Evolutionary conservation across 2,113 vertebrate species (phyloP).

Genomic region (Jaculus jaculus): DNA sequence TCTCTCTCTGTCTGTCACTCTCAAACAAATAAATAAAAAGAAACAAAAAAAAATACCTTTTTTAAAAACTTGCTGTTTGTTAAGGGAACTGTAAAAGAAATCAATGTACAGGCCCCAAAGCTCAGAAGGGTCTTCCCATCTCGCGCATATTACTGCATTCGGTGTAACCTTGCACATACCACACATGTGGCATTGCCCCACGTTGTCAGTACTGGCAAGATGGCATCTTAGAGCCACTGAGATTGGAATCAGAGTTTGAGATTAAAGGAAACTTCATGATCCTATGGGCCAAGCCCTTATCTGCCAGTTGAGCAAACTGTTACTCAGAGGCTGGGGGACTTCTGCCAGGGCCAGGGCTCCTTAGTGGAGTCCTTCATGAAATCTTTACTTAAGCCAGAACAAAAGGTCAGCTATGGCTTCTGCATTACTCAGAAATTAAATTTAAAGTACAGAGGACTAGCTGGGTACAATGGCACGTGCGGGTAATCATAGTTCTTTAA

Average conservation of each 20-base stretch:
- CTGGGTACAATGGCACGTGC: not conserved
- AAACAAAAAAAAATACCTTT: too few relatives aligned
- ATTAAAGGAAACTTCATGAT: not conserved
- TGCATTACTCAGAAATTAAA: slow-evolving; percentile 22
- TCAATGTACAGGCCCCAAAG: not conserved
- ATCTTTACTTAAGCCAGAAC: slow-evolving; percentile 2
- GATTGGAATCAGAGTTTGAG: not conserved
- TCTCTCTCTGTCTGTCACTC: too few relatives aligned
- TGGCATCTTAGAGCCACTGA: not conserved
- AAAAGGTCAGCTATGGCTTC: not conserved
- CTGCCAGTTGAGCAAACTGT: not conserved
- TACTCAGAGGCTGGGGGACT: not conserved
- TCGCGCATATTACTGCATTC: not conserved
- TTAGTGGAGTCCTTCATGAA: not conserved
- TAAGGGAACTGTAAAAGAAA: not conserved
- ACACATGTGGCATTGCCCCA: not conserved
- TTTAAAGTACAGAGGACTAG: slow-evolving; percentile 14
- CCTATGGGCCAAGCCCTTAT: not conserved
- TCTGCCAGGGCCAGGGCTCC: not conserved
- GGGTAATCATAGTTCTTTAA: not conserved
- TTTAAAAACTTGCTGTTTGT: too few relatives aligned
- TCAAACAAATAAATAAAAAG: too few relatives aligned
- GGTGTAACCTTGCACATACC: not conserved
- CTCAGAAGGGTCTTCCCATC: not conserved
- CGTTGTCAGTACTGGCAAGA: too few relatives aligned